Percentiles rank a stretch among this genome's conserved stretches.
phyloP scores from a whole-genome alignment of 2,113 vertebrate species.

The Ifrita kowaldi region DNA sequence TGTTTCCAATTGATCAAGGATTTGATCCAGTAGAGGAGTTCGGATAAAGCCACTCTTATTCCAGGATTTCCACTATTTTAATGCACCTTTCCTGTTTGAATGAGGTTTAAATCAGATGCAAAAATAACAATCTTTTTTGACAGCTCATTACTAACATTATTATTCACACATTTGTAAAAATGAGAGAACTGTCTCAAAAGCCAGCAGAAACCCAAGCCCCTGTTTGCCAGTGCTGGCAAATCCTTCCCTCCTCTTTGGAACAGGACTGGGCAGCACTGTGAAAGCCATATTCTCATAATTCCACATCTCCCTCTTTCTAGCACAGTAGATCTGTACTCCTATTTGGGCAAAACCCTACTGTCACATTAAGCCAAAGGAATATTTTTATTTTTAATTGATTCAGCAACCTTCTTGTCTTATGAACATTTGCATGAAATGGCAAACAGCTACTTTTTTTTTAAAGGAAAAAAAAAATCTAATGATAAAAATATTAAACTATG shows the following conservation, averaged over 20 bases:
- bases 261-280: background rate
- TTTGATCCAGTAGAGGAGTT: conserved; percentile 8
- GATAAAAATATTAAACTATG: conserved; percentile 49
- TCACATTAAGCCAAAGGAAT: conserved; percentile 19
- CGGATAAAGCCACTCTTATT: background rate
- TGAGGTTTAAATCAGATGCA: background rate
- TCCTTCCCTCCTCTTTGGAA: background rate
- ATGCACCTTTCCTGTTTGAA: background rate
- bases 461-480: background rate
- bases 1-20: conserved; percentile 34
- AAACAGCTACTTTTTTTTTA: background rate
- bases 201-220: background rate
- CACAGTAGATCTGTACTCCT: background rate
- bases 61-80: background rate
- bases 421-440: background rate
- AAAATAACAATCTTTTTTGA: conserved; percentile 13
- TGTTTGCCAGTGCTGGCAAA: background rate
- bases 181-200: conserved; percentile 4
- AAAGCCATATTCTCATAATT: background rate
- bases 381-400: conserved; percentile 45
- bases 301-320: background rate
- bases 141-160: conserved; percentile 1
- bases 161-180: conserved; percentile 54
- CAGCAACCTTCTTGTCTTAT: conserved; percentile 14
- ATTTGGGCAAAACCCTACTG: background rate